phyloP scores from a whole-genome alignment of 2,888 invertebrate genomes.

The Scaptomyza cyrtandrae region DNA sequence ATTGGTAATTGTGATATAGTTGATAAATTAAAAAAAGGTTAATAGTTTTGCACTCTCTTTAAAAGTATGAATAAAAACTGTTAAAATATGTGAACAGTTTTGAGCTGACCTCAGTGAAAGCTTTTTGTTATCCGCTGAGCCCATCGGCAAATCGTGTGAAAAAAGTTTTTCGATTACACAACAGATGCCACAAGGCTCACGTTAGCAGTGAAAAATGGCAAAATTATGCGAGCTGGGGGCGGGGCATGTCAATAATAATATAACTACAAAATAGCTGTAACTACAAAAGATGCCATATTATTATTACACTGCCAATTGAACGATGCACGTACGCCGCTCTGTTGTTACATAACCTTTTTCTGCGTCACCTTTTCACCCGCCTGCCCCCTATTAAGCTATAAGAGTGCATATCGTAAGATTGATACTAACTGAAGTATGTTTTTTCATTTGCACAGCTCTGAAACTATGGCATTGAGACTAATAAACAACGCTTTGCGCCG shows the following conservation, averaged over 20 bases:
- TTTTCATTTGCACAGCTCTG: constrained; percentile 38
- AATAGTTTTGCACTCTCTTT: background rate
- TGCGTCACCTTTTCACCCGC: constrained; percentile 40
- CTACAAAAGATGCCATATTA: background rate
- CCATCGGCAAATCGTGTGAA: constrained; percentile 6
- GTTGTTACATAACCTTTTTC: constrained; percentile 64
- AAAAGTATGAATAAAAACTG: background rate
- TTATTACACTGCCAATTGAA: constrained; percentile 13
- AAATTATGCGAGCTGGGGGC: constrained; percentile 33
- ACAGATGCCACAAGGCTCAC: constrained; percentile 47
- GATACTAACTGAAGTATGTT: background rate
- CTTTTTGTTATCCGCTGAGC: background rate
- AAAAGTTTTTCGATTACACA: constrained; percentile 63
- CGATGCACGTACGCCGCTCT: constrained; percentile 27
- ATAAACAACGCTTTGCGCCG: constrained; percentile 78
- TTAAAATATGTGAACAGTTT: background rate
- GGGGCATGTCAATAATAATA: constrained; percentile 5
- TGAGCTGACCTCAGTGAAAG: background rate
- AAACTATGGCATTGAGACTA: constrained; percentile 81
- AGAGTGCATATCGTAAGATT: background rate
- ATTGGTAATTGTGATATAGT: constrained; percentile 53
- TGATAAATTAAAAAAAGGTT: constrained; percentile 24
- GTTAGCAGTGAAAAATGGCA: constrained; percentile 42
- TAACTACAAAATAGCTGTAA: constrained; percentile 7
- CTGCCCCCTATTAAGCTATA: background rate